phyloP scores from a whole-genome alignment of 2,888 invertebrate species.

The Philopedon plagiatum region DNA sequence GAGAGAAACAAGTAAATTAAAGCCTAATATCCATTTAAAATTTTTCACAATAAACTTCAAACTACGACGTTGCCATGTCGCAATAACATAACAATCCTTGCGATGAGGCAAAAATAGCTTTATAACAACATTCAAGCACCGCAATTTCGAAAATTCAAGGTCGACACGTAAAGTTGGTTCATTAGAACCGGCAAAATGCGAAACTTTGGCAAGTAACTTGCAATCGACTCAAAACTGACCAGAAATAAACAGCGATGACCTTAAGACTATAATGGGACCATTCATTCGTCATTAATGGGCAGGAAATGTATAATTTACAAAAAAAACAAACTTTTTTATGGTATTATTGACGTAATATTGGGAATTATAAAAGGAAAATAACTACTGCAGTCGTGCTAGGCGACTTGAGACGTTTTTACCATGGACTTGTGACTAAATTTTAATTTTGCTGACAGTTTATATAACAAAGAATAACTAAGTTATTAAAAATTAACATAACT shows the following conservation, averaged over 20 bases:
- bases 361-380: not conserved
- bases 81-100: not conserved
- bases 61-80: not conserved
- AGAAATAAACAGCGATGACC: not conserved
- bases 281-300: not conserved
- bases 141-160: constrained; percentile 21
- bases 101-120: constrained; percentile 13
- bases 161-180: constrained; percentile 11
- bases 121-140: constrained; percentile 3
- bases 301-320: constrained; percentile 11
- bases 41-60: not conserved
- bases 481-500: too few species aligned
- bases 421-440: too few species aligned
- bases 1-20: too few species aligned
- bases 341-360: not conserved
- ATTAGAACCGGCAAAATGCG: constrained; percentile 15
- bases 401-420: too few species aligned
- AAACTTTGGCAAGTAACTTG: constrained; percentile 21
- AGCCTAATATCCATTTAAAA: too few species aligned
- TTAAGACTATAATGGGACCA: constrained; percentile 12
- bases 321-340: not conserved
- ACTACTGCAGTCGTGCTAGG: too few species aligned
- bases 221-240: not conserved
- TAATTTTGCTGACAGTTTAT: too few species aligned
- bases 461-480: too few species aligned